These are phyloP conservation scores for Smittia aterrima DNA, from an alignment of 2,888 invertebrate species.

Conservation along the genomic window DNA sequence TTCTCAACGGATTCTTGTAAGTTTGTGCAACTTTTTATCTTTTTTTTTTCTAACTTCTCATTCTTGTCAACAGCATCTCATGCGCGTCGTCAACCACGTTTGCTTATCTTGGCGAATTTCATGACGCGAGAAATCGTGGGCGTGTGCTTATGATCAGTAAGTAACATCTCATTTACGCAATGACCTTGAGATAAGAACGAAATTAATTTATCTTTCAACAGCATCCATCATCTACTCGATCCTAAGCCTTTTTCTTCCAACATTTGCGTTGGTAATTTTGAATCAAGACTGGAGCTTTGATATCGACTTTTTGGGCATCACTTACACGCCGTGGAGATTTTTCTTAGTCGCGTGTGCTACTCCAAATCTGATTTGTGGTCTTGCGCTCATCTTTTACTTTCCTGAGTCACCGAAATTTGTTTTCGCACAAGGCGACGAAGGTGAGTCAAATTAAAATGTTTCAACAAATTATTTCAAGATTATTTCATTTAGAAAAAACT, in stretches of 20 bases:
- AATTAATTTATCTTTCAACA: constrained; percentile 37
- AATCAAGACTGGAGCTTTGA: constrained; percentile 49
- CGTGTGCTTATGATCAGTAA: constrained; percentile 43
- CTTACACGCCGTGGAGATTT: constrained; percentile 50
- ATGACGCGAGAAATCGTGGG: constrained; percentile 49
- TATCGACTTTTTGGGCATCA: constrained; percentile 47
- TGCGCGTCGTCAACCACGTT: constrained; percentile 54
- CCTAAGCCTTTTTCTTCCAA: constrained; percentile 49
- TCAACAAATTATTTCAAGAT: too few species aligned
- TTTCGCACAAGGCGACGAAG: constrained; percentile 47
- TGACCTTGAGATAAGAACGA: neutral
- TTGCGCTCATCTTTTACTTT: constrained; percentile 48
- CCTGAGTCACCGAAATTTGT: constrained; percentile 52
- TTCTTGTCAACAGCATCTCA: constrained; percentile 49
- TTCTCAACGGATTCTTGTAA: constrained; percentile 58
- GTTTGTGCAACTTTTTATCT: neutral
- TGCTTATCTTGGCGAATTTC: constrained; percentile 55
- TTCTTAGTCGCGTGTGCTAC: constrained; percentile 50
- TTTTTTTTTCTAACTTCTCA: too few species aligned
- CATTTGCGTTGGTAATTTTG: constrained; percentile 49
- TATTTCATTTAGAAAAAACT: too few species aligned
- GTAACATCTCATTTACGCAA: neutral
- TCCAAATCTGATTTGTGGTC: constrained; percentile 48
- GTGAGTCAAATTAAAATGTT: too few species aligned
- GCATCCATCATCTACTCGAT: constrained; percentile 50